These are phyloP conservation scores for Mylabris phalerata DNA, from an alignment of 1,140 invertebrate species.

Conservation along the genomic window DNA sequence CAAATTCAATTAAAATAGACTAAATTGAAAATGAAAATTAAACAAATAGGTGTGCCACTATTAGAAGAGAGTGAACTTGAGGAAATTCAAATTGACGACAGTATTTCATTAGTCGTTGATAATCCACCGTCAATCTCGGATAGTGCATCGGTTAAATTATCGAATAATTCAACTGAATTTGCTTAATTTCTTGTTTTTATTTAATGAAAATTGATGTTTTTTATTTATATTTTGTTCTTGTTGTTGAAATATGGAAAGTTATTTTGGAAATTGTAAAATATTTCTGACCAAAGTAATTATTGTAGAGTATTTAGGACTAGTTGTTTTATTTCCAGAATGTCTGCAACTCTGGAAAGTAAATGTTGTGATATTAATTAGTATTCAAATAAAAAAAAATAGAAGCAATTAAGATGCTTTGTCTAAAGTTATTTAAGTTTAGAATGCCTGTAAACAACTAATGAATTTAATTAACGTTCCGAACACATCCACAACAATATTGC, in stretches of 20 bases:
- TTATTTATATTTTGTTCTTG: no score
- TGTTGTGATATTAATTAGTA: no score
- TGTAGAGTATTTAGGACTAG: no score
- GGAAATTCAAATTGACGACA: constrained; percentile 31
- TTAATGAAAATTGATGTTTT: no score
- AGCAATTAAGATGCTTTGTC: neutral
- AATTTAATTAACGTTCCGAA: constrained; percentile 8
- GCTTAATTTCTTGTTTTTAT: constrained; percentile 4
- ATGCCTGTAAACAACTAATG: constrained; percentile 9
- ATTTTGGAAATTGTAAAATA: no score
- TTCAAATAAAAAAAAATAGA: no score
- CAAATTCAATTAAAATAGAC: neutral
- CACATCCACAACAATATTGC: neutral
- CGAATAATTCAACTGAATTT: constrained; percentile 5
- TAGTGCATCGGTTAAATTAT: neutral
- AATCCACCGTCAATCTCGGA: no score
- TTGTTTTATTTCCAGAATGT: no score
- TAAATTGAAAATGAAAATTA: neutral
- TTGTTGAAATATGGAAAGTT: no score
- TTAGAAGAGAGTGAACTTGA: constrained; percentile 41
- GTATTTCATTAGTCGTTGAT: constrained; percentile 17
- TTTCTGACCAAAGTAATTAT: no score
- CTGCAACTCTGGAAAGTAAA: no score
- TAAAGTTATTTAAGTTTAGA: constrained; percentile 2
- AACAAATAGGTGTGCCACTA: constrained; percentile 37